Evolutionary conservation across 2,113 vertebrate species (phyloP).

Genomic region (Tragelaphus strepsiceros): DNA sequence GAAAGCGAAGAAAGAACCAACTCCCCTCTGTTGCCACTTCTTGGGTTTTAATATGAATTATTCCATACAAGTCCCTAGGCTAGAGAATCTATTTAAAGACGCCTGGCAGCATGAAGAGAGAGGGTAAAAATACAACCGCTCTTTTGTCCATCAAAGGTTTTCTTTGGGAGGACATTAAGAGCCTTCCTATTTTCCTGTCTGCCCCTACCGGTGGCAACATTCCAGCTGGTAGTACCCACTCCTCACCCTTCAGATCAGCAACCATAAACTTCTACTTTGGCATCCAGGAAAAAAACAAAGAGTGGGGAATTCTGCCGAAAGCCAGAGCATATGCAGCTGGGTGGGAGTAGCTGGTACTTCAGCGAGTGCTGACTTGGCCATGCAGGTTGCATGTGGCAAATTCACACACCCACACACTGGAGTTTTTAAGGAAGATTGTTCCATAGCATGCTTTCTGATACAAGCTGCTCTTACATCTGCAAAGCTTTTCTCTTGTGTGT

Average conservation of each 20-base stretch:
- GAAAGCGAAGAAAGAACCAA: constrained; percentile 36
- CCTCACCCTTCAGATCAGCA: constrained; percentile 62
- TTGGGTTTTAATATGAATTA: constrained; percentile 78
- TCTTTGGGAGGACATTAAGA: constrained; percentile 77
- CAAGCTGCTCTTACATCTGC: constrained; percentile 33
- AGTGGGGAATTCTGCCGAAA: not conserved
- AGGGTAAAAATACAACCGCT: constrained; percentile 80
- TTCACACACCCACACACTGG: constrained; percentile 9
- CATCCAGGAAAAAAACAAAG: constrained; percentile 44
- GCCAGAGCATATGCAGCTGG: not conserved
- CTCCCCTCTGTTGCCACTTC: constrained; percentile 49
- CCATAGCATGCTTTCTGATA: not conserved
- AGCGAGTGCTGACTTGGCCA: not conserved
- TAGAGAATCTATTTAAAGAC: constrained; percentile 80
- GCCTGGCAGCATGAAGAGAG: constrained; percentile 79
- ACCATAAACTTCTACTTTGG: not conserved
- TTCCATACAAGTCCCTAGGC: constrained; percentile 76
- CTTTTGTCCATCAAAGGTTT: constrained; percentile 79
- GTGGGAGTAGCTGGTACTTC: not conserved
- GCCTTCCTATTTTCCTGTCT: constrained; percentile 67
- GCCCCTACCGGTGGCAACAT: constrained; percentile 69
- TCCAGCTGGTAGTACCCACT: constrained; percentile 76
- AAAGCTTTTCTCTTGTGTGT: not conserved
- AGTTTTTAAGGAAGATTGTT: constrained; percentile 15
- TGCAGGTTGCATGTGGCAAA: constrained; percentile 29